A percentile compares a stretch with the other conserved stretches of the same genome.
Evolutionary conservation across 2,113 vertebrate species (phyloP).

Genomic region (Anoplopoma fimbria): DNA sequence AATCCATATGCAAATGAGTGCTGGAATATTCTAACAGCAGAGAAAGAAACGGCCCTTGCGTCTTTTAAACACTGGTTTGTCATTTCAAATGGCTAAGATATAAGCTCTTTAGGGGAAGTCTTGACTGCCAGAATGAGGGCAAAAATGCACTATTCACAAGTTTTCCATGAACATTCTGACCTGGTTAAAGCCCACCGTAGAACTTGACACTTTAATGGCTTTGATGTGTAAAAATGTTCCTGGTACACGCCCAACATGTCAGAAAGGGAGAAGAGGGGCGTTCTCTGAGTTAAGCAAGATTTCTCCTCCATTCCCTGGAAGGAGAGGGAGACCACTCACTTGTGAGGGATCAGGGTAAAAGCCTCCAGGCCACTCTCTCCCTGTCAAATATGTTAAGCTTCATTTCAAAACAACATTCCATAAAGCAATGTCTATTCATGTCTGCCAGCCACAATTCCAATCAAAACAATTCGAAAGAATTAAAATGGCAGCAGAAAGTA

Average conservation of each 20-base stretch:
- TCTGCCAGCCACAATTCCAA: not conserved
- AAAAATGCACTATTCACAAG: constrained; percentile 57
- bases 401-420: constrained; percentile 12
- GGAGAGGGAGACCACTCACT: not conserved
- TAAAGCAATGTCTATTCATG: constrained; percentile 13
- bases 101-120: constrained; percentile 48
- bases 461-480: constrained; percentile 7
- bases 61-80: constrained; percentile 49
- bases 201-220: constrained; percentile 78
- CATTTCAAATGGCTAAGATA: constrained; percentile 47
- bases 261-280: constrained; percentile 10
- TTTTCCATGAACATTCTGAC: constrained; percentile 58
- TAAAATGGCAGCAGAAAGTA: not conserved
- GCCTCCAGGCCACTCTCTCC: constrained; percentile 1
- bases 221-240: constrained; percentile 71
- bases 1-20: constrained; percentile 64
- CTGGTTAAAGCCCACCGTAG: constrained; percentile 54
- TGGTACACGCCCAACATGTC: constrained; percentile 49
- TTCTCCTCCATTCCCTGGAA: constrained; percentile 17
- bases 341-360: constrained; percentile 11
- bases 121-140: constrained; percentile 66
- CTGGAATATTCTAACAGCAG: constrained; percentile 43
- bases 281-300: constrained; percentile 19
- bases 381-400: constrained; percentile 38
- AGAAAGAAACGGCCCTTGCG: constrained; percentile 47